Evolutionary conservation across 2,888 invertebrate genomes (phyloP), one percentile per base, ranked within the genome.

Genomic region (Cephonodes hylas): DNA sequence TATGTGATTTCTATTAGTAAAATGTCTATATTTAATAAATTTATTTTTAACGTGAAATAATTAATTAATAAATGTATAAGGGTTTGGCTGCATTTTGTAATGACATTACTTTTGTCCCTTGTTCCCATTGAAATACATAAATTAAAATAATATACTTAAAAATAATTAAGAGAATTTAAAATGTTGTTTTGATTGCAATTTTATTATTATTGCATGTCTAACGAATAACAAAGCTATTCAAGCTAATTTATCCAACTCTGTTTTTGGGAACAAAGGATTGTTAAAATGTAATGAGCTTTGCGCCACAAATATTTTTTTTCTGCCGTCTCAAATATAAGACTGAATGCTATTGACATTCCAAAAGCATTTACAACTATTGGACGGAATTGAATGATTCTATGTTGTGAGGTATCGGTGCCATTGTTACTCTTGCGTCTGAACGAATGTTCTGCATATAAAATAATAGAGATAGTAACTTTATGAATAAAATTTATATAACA

Each of bases 291-390:
- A 38, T 45, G 45, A 10, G 23, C 10, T 13, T 34, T 23, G 20
- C 23, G 42, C 6, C 22, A 34, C 38, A 15, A 48, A 20, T 18
- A 22, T 38, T 22, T 22, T 57, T 34, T 38, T 58, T 23, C 18
- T 10, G 42, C 53, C 60, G 53, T 60, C 42, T 53, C 13, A 10
- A 61, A 58, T 64, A 61, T 59, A 68, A 76, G 81, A 82, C 81
- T 85, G 81, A 80, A 74, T 77, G 72, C 67, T 66, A 74, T 62
- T 42, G 58, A 81, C 86, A 86, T 87, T 86, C 86, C 86, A 70
- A 61, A 67, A 68, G 85, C 84, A 83, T 85, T 84, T 82, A 72
- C 57, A 58, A 67, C 2, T 6, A 31, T 44, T 57, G 44, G 44
- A 27, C 42, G 27, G 44, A 25, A 64, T 53, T 62, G 61, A 53